A percentile compares a stretch with the other conserved stretches of the same genome.
phyloP scores from a whole-genome alignment of 2,888 invertebrate species.

The Metacarcinus magister region DNA sequence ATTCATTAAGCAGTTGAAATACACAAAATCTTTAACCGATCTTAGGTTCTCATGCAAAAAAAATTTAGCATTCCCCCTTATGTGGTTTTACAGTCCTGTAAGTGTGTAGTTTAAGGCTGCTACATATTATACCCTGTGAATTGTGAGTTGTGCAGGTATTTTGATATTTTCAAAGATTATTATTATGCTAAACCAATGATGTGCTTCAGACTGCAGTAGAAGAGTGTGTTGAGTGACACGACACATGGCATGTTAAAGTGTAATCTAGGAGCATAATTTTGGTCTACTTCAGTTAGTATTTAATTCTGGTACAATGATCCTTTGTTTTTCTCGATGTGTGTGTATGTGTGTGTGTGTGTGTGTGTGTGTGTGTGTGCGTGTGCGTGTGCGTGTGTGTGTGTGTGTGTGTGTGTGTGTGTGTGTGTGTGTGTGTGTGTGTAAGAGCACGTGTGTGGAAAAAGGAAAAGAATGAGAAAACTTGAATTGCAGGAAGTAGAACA shows the following conservation, averaged over 20 bases:
- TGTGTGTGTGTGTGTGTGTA: background rate
- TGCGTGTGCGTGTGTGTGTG: background rate
- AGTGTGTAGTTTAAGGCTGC: slow-evolving; percentile 73
- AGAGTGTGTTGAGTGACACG: slow-evolving; percentile 71
- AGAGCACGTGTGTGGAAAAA: background rate
- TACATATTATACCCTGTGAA: slow-evolving; percentile 68
- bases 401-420: background rate
- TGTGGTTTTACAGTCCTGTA: slow-evolving; percentile 62
- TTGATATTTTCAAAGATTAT: slow-evolving; percentile 72
- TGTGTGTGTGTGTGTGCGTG: slow-evolving; percentile 37
- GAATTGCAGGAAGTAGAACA: background rate
- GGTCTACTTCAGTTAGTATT: slow-evolving; percentile 47
- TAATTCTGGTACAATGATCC: slow-evolving; percentile 73
- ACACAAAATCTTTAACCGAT: background rate
- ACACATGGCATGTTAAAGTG: slow-evolving; percentile 39
- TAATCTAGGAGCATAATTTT: slow-evolving; percentile 37
- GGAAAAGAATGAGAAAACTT: background rate
- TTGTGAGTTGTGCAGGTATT: slow-evolving; percentile 76
- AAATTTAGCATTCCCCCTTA: slow-evolving; percentile 57
- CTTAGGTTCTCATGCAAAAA: slow-evolving; percentile 18
- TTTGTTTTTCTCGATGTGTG: slow-evolving; percentile 69
- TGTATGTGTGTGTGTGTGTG: slow-evolving; percentile 45
- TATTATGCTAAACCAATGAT: slow-evolving; percentile 72
- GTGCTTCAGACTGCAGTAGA: slow-evolving; percentile 76
- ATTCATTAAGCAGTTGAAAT: background rate